Base-by-base conservation (phyloP, 2,797 vertebrate species). In the Cossypha dichroa region DNA sequence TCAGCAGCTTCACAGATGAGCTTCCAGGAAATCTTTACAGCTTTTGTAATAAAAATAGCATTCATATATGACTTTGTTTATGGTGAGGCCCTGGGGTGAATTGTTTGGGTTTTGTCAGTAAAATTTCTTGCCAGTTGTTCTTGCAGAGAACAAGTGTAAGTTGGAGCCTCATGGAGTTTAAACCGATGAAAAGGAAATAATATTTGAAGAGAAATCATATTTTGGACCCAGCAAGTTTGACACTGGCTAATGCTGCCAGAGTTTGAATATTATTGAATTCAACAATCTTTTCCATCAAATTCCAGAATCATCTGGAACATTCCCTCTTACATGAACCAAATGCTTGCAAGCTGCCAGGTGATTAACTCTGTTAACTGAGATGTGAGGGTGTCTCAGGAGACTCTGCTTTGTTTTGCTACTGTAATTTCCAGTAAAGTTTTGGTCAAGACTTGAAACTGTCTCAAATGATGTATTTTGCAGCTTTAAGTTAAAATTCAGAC, bases 381-480 rank as follows among this genome's bases (percentile, higher is more conserved):
- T 94, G 87, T 89, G 87, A 90, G 89, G 16, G n/a, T 64, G 72
- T 86, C 96, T 93, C 95, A 15, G 70, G 95, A 93, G 97, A 93
- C 75, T 77, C 84, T 52, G 87, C 92, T 93, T 94, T 96, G 92
- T 96, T 97, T 96, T 95, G 97, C 96, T 97, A 96, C 97, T 96
- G 96, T 96, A 95, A 96, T 97, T 97, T 96, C 96, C 97, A 97
- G 96, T 96, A 96, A 96, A 96, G 85, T 79, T 96, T 97, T 91
- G 93, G 92, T 97, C 85, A 94, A 94, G 81, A 69, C 91, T 96
- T 95, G 91, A 96, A 95, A 82, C 91, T 72, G 81, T 96, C 95
- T 96, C 93, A 97, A 95, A 90, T 97, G 96, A 97, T 97, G 96
- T 88, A 94, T 96, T 97, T 96, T 97, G 94, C 91, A 97, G 94